Evolutionary conservation across 2,113 vertebrate species (phyloP).

Genomic region (Psettodes erumei): DNA sequence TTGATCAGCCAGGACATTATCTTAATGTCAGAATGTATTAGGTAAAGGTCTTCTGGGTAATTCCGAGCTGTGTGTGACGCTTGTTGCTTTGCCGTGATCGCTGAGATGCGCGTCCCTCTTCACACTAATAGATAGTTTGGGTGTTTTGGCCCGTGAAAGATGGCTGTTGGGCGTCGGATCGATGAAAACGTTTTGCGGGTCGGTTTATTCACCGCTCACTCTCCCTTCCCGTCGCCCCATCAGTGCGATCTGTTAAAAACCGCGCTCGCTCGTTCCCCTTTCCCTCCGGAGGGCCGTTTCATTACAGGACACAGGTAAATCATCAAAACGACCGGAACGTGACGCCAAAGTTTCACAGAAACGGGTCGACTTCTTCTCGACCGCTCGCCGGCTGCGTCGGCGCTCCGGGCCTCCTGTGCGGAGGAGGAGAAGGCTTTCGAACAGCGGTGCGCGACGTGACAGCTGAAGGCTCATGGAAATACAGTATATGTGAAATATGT

Average conservation of each 20-base stretch:
- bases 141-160: constrained; percentile 10
- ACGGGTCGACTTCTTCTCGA: too few relatives aligned
- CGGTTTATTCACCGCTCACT: neutral
- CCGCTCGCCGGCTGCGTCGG: too few relatives aligned
- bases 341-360: too few relatives aligned
- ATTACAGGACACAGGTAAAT: neutral
- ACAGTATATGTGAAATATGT: too few relatives aligned
- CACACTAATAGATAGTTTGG: constrained; percentile 13
- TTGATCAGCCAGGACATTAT: constrained; percentile 60
- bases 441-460: too few relatives aligned
- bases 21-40: constrained; percentile 68
- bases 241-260: neutral
- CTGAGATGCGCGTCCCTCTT: constrained; percentile 6
- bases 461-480: too few relatives aligned
- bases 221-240: neutral
- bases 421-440: too few relatives aligned
- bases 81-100: too few relatives aligned
- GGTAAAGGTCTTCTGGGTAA: constrained; percentile 61
- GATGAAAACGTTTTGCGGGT: neutral
- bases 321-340: too few relatives aligned
- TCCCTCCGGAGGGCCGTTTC: neutral
- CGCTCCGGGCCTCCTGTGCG: too few relatives aligned
- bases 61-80: too few relatives aligned
- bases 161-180: neutral
- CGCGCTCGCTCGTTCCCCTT: too few relatives aligned